A percentile compares a stretch with the other conserved stretches of the same genome.
Evolutionary conservation across 2,113 vertebrate genomes (phyloP).

Genomic region (Cercopithecus mona): DNA sequence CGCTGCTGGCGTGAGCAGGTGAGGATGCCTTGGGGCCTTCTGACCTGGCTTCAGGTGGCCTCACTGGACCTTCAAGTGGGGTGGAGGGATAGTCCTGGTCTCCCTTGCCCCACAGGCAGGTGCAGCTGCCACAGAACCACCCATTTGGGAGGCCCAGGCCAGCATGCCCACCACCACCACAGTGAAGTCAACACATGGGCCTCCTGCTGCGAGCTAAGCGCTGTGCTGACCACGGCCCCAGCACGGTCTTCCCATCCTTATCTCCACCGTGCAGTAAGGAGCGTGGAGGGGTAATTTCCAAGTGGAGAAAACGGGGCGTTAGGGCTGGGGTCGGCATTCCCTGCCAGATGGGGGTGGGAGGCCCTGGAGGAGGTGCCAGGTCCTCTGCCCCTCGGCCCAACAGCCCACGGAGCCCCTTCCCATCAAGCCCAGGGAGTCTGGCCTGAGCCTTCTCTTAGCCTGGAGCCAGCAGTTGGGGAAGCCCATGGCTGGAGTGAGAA

Average conservation of each 20-base stretch:
- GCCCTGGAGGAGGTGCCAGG: background rate
- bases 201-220: fast-evolving
- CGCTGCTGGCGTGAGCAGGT: background rate
- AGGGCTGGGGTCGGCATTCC: too few relatives aligned
- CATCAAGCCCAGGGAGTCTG: too few relatives aligned
- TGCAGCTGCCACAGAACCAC: too few relatives aligned
- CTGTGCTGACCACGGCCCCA: fast-evolving
- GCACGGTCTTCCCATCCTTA: fast-evolving
- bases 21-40: background rate
- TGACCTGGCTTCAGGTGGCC: background rate
- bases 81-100: too few relatives aligned
- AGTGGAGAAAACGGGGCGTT: fast-evolving
- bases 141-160: background rate
- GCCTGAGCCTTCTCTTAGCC: background rate
- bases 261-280: fast-evolving
- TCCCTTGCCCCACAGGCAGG: background rate
- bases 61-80: background rate
- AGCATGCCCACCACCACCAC: fast-evolving
- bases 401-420: too few relatives aligned
- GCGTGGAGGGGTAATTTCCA: fast-evolving
- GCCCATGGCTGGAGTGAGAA: fast-evolving
- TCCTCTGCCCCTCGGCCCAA: too few relatives aligned
- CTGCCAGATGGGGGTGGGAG: fast-evolving
- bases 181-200: fast-evolving
- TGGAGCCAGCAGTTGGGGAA: background rate